Base-by-base conservation (phyloP, 2,797 vertebrate species). In the Xenentodon cancila region DNA sequence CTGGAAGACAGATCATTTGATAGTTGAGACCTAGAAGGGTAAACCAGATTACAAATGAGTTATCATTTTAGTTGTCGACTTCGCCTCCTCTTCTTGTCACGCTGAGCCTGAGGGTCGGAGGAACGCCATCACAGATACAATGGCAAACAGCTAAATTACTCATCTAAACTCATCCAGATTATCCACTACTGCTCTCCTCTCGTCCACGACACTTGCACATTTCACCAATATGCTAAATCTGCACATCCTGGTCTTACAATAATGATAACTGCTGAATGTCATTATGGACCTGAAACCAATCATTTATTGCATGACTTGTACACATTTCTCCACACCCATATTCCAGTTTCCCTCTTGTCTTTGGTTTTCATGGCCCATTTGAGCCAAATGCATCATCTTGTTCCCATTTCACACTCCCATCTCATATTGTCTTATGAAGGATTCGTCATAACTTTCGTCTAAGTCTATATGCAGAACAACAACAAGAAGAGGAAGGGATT, bases 281-380 rank as follows among this genome's bases (percentile, higher is more conserved):
- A 61, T 83, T 64, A 59, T 20, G 47, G 58, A 63, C 47, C 9
- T 27, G 55, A 15, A 57, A 47, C 42, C 40, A 42, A 43, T 68
- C 66, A 52, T 76, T 75, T 73, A 55, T 47, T 49, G 55, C 50
- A 37, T 2, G 53, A 48, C 71, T 57, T 42, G 51, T 53, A 48
- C 51, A 59, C 18, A 30, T 71, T 56, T 64, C 51, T 45, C 34
- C 9, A 1, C 73, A 18, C 37, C 75, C 1, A n/a, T 53, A 18
- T 42, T 58, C 34, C 77, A 77, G 65, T 78, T 64, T 82, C 71
- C 69, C 71, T 79, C 22, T n/a, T 49, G 49, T 60, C 34, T 49
- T 69, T 68, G 67, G 48, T 75, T 79, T 85, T 83, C 80, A 90
- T 63, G 79, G 64, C 71, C 82, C 85, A 86, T 85, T 87, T 85